Base-by-base conservation (phyloP, 2,797 vertebrate species). In the Pseudopleuronectes americanus region DNA sequence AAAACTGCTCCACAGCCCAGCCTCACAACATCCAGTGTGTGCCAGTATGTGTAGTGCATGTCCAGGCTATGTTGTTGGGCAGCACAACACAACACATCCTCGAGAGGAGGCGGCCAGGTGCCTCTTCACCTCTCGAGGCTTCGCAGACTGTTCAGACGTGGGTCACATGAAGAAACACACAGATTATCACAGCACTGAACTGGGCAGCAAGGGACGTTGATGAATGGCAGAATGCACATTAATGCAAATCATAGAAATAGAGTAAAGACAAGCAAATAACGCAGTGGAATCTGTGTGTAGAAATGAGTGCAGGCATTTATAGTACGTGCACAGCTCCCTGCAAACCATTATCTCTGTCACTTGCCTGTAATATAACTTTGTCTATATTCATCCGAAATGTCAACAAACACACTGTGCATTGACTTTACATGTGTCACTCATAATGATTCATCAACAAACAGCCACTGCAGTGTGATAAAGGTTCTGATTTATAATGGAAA, bases 131-230 rank as follows among this genome's bases (percentile, higher is more conserved):
- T 10, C 31, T 31, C 31, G 8, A 69, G 77, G 17, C 36, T 77
- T 16, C 83, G 76, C 64, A 74, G 64, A 82, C 43, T 61, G 73
- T 26, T 68, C 62, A 65, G 60, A 45, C 74, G 70, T 45, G 60
- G 54, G 33, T 21, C 51, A 57, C 38, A 55, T 52, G 71, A 16
- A 12, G 2, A 16, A 6, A 74, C 24, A 83, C 62, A 53, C 49
- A 77, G 59, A 21, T 14, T 17, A 2, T 26, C 10, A 24, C 51
- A 24, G 31, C 41, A 38, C 13, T 51, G 41, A 69, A 23, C 47
- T 55, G 33, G 51, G 14, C n/a, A 45, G 22, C 33, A 14, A 24
- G 6, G n/a, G 2, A 28, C 14, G 26, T 17, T 26, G 22, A 63
- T 12, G 3, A 0, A 10, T 13, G 36, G 3, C 36, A 38, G 36